Conservation (phyloP, 2,797 vertebrate genomes). For the Melanotaenia nigrans region DNA sequence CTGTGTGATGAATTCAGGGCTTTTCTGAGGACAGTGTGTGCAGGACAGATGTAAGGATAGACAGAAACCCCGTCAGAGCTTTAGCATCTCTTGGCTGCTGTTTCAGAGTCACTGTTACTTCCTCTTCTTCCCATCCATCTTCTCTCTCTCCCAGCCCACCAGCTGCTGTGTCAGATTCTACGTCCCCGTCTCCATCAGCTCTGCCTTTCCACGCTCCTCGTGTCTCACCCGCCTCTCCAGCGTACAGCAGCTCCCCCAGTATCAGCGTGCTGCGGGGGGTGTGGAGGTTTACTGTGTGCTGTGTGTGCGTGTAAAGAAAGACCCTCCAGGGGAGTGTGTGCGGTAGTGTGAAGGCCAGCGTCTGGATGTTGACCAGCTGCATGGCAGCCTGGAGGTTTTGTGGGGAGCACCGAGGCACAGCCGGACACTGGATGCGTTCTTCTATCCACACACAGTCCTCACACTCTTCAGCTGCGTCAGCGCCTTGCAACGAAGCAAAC, state of each 20-base stretch:
- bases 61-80: constrained; percentile 80
- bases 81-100: constrained; percentile 79
- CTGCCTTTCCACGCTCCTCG: constrained; percentile 1
- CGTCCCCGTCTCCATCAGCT: background rate
- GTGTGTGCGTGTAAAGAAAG: constrained; percentile 88
- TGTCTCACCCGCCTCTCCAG: constrained; percentile 40
- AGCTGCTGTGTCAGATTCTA: constrained; percentile 23
- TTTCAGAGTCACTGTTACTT: constrained; percentile 81
- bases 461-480: constrained; percentile 11
- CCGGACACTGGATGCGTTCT: constrained; percentile 32
- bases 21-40: constrained; percentile 59
- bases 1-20: no score
- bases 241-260: constrained; percentile 86
- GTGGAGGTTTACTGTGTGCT: constrained; percentile 43
- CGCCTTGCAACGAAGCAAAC: constrained; percentile 30
- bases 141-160: constrained; percentile 22
- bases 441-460: constrained; percentile 36
- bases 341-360: constrained; percentile 89
- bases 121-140: background rate
- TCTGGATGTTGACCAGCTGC: constrained; percentile 91
- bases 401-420: constrained; percentile 64
- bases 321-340: constrained; percentile 89
- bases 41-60: constrained; percentile 82
- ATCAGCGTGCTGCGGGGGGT: constrained; percentile 79
- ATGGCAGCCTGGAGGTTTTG: constrained; percentile 89